Percentiles rank a stretch among this genome's conserved stretches.
These are phyloP conservation scores for Danionella dracula DNA, from an alignment of 2,797 vertebrate genomes.

Conservation along the genomic window DNA sequence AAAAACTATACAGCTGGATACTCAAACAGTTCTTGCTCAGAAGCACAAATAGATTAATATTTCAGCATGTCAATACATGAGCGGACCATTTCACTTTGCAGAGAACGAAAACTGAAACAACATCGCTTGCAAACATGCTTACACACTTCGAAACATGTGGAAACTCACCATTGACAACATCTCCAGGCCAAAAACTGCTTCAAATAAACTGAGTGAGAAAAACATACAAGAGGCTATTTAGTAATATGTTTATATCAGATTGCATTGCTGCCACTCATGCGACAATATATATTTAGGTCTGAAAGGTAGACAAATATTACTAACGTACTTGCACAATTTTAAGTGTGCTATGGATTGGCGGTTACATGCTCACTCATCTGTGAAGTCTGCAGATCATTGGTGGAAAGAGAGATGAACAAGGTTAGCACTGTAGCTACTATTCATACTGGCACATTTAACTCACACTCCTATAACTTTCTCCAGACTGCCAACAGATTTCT, in stretches of 20 bases:
- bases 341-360: background rate
- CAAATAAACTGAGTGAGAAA: conserved; percentile 13
- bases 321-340: background rate
- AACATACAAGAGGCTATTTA: conserved; percentile 8
- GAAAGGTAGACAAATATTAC: conserved; percentile 4
- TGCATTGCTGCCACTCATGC: background rate
- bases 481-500: too few relatives aligned
- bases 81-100: conserved; percentile 15
- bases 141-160: conserved; percentile 17
- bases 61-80: conserved; percentile 31
- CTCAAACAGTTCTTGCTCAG: conserved; percentile 14
- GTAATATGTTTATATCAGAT: conserved; percentile 18
- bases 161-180: conserved; percentile 26
- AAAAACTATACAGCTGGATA: background rate
- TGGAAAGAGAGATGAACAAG: too few relatives aligned
- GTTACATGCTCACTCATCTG: background rate
- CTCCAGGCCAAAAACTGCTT: conserved; percentile 22
- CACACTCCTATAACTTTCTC: too few relatives aligned
- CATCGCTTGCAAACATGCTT: conserved; percentile 17
- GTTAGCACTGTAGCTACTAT: too few relatives aligned
- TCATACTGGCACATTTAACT: too few relatives aligned
- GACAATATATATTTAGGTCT: background rate
- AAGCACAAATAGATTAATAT: conserved; percentile 22
- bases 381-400: background rate
- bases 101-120: conserved; percentile 32